A percentile compares a stretch with the other conserved stretches of the same genome.
Evolutionary conservation across 2,113 vertebrate genomes (phyloP).

Genomic region (Pterophyllum scalare): DNA sequence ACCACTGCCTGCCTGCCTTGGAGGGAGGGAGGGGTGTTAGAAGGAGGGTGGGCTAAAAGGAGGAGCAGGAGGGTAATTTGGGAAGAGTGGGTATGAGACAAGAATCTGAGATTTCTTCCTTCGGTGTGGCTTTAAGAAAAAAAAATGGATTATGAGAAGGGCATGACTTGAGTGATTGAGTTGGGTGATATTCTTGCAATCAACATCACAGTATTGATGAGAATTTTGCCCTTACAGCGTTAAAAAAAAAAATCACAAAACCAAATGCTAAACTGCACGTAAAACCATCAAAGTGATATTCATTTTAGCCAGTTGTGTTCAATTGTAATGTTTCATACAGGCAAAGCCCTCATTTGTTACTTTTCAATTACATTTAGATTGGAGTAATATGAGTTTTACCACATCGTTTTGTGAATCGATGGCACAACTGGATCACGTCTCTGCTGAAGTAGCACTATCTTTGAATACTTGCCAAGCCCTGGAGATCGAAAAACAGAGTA

Average conservation of each 20-base stretch:
- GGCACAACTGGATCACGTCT: neutral
- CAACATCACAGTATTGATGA: neutral
- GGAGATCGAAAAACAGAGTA: neutral
- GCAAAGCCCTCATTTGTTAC: neutral
- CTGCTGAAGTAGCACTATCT: neutral
- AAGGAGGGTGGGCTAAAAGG: slow-evolving; percentile 26
- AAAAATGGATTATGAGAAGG: slow-evolving; percentile 11
- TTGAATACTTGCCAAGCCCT: neutral
- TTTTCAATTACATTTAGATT: slow-evolving; percentile 6
- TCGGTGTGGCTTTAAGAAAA: neutral
- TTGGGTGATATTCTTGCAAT: neutral
- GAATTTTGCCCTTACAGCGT: neutral
- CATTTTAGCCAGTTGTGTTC: neutral
- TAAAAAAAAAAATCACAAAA: neutral
- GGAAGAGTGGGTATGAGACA: slow-evolving; percentile 37
- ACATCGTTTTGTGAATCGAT: neutral
- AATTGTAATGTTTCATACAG: neutral
- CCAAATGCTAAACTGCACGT: neutral
- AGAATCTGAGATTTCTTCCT: slow-evolving; percentile 42
- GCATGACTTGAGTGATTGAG: neutral
- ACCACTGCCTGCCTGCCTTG: slow-evolving; percentile 76
- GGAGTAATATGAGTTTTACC: slow-evolving; percentile 2
- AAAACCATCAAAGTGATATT: neutral
- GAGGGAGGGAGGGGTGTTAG: slow-evolving; percentile 55
- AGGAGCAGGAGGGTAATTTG: slow-evolving; percentile 31